Conservation (phyloP, 2,113 vertebrate genomes). For the Sceloporus undulatus region DNA sequence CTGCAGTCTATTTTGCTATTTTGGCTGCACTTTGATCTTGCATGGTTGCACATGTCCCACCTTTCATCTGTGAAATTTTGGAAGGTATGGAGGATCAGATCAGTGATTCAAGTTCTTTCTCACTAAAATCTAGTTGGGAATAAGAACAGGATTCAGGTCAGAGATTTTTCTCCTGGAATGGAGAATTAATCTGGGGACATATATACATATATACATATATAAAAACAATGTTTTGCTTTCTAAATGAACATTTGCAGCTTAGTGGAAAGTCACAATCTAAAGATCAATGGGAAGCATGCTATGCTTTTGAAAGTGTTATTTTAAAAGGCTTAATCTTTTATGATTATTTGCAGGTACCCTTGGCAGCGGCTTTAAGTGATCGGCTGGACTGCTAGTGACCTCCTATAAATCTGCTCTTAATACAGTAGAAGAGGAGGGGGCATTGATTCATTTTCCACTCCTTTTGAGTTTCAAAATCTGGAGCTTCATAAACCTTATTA, state of each 20-base stretch:
- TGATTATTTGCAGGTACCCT: conserved; percentile 25
- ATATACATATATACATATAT: background rate
- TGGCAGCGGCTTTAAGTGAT: conserved; percentile 37
- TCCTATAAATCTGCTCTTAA: conserved; percentile 40
- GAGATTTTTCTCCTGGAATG: background rate
- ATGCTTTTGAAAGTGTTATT: background rate
- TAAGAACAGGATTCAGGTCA: too few species aligned
- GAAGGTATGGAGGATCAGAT: too few species aligned
- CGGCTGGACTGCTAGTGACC: conserved; percentile 36
- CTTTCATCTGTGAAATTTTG: too few species aligned
- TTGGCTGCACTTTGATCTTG: too few species aligned
- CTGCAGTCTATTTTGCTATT: too few species aligned
- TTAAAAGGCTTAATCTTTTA: background rate
- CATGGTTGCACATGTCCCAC: too few species aligned
- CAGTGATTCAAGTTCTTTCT: too few species aligned
- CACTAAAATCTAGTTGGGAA: too few species aligned
- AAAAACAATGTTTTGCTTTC: background rate
- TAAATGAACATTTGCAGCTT: background rate
- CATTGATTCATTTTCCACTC: conserved; percentile 43
- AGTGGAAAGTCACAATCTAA: background rate
- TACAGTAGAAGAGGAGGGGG: conserved; percentile 16
- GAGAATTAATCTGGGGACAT: background rate
- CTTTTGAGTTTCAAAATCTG: conserved; percentile 49
- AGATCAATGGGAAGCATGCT: background rate
- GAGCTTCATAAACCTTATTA: conserved; percentile 46